Evolutionary conservation across 2,797 vertebrate genomes (phyloP), one percentile per base, ranked within the genome.

Genomic region (Catostomus latipinnis): DNA sequence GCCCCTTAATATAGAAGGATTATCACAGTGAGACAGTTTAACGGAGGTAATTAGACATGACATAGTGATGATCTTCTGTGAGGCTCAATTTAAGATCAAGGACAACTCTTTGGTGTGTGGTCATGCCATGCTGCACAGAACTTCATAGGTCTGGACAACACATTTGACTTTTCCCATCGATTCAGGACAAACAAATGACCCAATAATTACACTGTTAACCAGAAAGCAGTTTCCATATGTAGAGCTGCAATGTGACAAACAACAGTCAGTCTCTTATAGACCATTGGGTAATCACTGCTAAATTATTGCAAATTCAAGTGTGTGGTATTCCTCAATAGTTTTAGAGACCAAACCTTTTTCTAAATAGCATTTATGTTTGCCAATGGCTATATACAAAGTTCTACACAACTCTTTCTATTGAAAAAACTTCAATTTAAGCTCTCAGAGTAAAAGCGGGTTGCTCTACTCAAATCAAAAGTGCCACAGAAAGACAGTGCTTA

Each of bases 101-200:
- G 13, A 58, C 56, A 61, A 6, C 56, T 69, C 56, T 69, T 58
- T 71, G 48, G 52, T 46, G 63, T 78, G 76, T 62, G 76, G 22
- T 22, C 57, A 16, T 34, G 63, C 90, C 87, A 87, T 60, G 87
- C 88, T 92, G 88, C 34, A 87, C 76, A 83, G 79, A 74, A 74
- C 80, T 85, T 49, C 80, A 4, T 34, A 80, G 80, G 79, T 62
- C 70, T 57, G 74, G 71, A 53, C 76, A 71, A 78, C 74, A 54
- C 65, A 76, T 71, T 69, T 1, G 34, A 14, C 9, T 58, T 65
- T 77, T 71, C 71, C 74, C 67, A 71, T 71, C 54, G 14, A 10
- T 58, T 57, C 68, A 14, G 45, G 65, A 74, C 8, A 52, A 63
- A 81, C 58, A 77, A 72, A 78, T n/a, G 62, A 14, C 11, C 57